Conservation (phyloP, 2,113 vertebrate genomes). For the Lethenteron reissneri region DNA sequence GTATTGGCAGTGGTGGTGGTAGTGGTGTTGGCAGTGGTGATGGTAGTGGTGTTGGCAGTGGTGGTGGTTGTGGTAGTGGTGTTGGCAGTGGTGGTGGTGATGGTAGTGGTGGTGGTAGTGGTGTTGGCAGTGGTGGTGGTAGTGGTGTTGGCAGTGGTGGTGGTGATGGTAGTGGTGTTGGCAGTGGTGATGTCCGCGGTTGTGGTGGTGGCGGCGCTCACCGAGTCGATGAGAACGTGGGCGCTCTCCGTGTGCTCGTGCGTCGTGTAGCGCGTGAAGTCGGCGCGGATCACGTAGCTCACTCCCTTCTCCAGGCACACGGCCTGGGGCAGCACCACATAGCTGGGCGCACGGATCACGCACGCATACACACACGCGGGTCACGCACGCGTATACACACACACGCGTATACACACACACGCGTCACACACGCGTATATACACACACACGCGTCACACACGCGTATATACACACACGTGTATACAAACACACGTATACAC, state of each 20-base stretch:
- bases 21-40: no score
- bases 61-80: no score
- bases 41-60: no score
- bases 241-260: constrained; percentile 25
- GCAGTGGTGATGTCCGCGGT: no score
- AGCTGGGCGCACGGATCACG: constrained; percentile 22
- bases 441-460: background rate
- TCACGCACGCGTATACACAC: background rate
- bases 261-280: constrained; percentile 39
- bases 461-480: background rate
- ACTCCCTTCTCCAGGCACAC: constrained; percentile 57
- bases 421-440: background rate
- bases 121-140: no score
- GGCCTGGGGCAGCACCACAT: constrained; percentile 35
- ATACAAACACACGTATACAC: background rate
- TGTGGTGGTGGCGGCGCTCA: constrained; percentile 19
- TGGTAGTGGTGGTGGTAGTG: no score
- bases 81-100: no score
- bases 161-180: no score
- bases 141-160: no score
- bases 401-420: background rate
- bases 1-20: no score
- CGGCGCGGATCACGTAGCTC: constrained; percentile 47
- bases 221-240: constrained; percentile 56
- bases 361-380: background rate